Evolutionary conservation across 2,888 invertebrate species (phyloP), one percentile per base, ranked within the genome.

Genomic region (Orgyia antiqua): DNA sequence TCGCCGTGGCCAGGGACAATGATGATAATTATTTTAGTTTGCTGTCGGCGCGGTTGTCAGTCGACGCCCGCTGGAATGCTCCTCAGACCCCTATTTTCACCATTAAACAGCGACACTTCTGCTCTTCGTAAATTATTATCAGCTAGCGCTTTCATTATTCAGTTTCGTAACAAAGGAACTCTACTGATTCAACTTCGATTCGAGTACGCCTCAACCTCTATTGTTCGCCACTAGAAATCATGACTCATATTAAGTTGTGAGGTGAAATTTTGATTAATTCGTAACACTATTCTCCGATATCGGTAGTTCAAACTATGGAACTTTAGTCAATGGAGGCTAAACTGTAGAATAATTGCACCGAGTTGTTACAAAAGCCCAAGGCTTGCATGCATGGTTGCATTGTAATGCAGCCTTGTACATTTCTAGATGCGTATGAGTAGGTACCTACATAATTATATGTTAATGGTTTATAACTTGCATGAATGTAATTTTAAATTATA

Each of bases 1-100:
- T 74, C 72, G 75, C 77, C 75, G 76, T 72, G 76, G 74, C 79
- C 77, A 68, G 74, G 73, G 75, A 82, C 84, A 83, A 83, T 83
- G 80, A 84, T 82, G 76, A 86, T 86, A 84, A 86, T 84, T 86
- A 86, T 86, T 86, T 86, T 80, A 86, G 86, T 84, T 84, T 68
- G 82, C 66, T 77, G 83, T 78, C 80, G 74, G 68, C 77, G 70
- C 69, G 74, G 73, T 62, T 70, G 80, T 79, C 82, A 77, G 68
- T 71, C 74, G 69, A 39, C 61, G 48, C 55, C 46, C 73, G 77
- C 61, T 71, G 84, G 84, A 84, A 84, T 84, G 80, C 76, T 76
- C 53, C 76, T 79, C 76, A 73, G 77, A 62, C 64, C 71, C 71
- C 70, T 61, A 63, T 68, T 71, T 69, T 74, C 76, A 63, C 80